A percentile compares a stretch with the other conserved stretches of the same genome.
phyloP scores from a whole-genome alignment of 2,797 vertebrate genomes.

The Coracias cyanogaster region DNA sequence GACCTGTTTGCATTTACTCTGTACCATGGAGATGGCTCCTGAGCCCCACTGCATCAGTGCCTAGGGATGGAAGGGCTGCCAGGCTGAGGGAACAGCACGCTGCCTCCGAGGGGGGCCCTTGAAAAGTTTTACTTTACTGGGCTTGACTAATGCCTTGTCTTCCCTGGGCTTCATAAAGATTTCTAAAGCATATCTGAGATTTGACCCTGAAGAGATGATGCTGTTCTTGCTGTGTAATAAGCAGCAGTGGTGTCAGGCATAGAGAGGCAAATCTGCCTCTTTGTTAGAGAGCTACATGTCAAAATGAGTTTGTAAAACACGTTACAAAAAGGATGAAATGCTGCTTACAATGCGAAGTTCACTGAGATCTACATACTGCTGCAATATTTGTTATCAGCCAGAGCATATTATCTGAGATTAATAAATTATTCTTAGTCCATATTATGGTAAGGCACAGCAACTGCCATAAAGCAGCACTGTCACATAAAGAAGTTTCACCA shows the following conservation, averaged over 20 bases:
- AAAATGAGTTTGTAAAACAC: conserved; percentile 18
- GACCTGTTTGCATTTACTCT: not conserved
- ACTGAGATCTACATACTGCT: conserved; percentile 23
- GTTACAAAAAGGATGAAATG: not conserved
- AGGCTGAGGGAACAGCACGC: not conserved
- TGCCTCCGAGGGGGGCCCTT: not conserved
- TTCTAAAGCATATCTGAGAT: not conserved
- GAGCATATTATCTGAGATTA: conserved; percentile 37
- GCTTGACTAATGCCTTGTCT: not conserved
- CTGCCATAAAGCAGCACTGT: not conserved
- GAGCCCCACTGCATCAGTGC: not conserved
- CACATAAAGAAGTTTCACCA: not conserved
- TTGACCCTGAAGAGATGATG: not conserved
- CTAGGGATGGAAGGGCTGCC: not conserved
- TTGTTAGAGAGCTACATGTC: conserved; percentile 15
- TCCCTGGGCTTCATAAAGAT: not conserved
- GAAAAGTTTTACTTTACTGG: not conserved
- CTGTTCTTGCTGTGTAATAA: conserved; percentile 15
- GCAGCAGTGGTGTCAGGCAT: not conserved
- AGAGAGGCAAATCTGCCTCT: not conserved
- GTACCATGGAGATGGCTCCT: not conserved
- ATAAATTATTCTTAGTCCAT: conserved; percentile 21
- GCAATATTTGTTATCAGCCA: conserved; percentile 21
- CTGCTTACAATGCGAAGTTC: conserved; percentile 28
- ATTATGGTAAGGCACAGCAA: not conserved